Evolutionary conservation across 1,140 invertebrate species (phyloP).

Genomic region (Dendrolimus punctatus): DNA sequence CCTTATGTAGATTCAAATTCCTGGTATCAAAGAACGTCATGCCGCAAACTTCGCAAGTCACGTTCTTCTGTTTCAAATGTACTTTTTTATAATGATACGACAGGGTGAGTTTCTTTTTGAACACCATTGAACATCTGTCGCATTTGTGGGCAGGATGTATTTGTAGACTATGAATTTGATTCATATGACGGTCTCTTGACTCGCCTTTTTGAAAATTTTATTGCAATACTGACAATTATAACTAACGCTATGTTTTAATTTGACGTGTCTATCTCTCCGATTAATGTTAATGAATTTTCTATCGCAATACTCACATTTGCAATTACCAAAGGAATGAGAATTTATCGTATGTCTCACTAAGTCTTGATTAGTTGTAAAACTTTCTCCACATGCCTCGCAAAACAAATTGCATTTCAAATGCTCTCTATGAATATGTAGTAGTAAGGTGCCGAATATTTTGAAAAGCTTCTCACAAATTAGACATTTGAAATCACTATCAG

Average conservation of each 20-base stretch:
- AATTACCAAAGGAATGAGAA: slow-evolving; percentile 1
- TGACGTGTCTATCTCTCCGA: slow-evolving; percentile 16
- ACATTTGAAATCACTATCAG: slow-evolving; percentile 14
- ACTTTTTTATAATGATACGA: slow-evolving; percentile 32
- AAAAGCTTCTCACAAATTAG: slow-evolving; percentile 10
- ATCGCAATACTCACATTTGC: not conserved
- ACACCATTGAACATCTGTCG: slow-evolving; percentile 26
- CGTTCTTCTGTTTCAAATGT: slow-evolving; percentile 42
- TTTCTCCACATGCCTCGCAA: slow-evolving; percentile 13
- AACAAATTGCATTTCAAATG: slow-evolving; percentile 9
- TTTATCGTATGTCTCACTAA: slow-evolving; percentile 2
- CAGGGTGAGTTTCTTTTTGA: slow-evolving; percentile 24
- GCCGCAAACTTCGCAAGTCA: slow-evolving; percentile 42
- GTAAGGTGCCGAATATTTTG: slow-evolving; percentile 11
- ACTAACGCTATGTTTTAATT: slow-evolving; percentile 12
- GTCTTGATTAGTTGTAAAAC: not conserved
- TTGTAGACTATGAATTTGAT: slow-evolving; percentile 17
- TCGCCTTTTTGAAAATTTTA: slow-evolving; percentile 13
- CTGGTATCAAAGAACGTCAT: slow-evolving; percentile 39
- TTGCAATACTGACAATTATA: slow-evolving; percentile 20
- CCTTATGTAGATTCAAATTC: slow-evolving; percentile 63
- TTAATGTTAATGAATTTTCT: slow-evolving; percentile 6
- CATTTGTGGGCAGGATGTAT: slow-evolving; percentile 9
- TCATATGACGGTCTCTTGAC: slow-evolving; percentile 14
- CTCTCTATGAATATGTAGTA: slow-evolving; percentile 12